Evolutionary conservation across 2,888 invertebrate genomes (phyloP), one percentile per base, ranked within the genome.

Genomic region (Pseudeuparius sepicola): DNA sequence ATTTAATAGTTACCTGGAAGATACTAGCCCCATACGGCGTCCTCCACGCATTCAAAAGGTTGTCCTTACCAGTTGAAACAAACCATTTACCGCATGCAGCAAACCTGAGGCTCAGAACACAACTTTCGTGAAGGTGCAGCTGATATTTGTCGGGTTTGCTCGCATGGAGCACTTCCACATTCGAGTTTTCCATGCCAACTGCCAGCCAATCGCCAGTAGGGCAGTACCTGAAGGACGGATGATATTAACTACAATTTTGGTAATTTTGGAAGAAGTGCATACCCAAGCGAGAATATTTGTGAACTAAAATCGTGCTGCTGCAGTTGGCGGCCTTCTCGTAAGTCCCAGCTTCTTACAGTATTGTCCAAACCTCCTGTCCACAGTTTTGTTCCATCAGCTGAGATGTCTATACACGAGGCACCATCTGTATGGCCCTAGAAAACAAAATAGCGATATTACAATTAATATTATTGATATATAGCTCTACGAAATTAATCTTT

Each of bases 61-160:
- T 96, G 64, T 98, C 97, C 68, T 96, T 96, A 47, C 94, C 94
- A n/a, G 94, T 96, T 45, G 89, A 92, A 47, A 94, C 90, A 66
- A 98, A 98, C 94, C 96, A 98, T 66, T 96, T 96, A 53, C 96
- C 96, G 59, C 85, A 82, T 32, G 87, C 81, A 30, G 97, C 94
- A 66, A 96, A 97, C 61, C 88, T 79, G 44, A 97, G 72, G 44
- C 94, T 92, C 39, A 97, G 71, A 24, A 98, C 97, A 64, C 96
- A 97, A 50, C 88, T 89, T 63, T 97, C 96, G 68, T 96, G 96
- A 51, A 94, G 71, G 59, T 92, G 82, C 40, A 97, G 72, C 65
- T 94, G 93, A 66, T 96, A 97, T 61, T 93, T 88, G 66, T 96
- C 94, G 14, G 85, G 81, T 63, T 92, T 90, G 53, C 79, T 77